Conservation (phyloP, 1,140 invertebrate species). For the Lucilia cuprina region DNA sequence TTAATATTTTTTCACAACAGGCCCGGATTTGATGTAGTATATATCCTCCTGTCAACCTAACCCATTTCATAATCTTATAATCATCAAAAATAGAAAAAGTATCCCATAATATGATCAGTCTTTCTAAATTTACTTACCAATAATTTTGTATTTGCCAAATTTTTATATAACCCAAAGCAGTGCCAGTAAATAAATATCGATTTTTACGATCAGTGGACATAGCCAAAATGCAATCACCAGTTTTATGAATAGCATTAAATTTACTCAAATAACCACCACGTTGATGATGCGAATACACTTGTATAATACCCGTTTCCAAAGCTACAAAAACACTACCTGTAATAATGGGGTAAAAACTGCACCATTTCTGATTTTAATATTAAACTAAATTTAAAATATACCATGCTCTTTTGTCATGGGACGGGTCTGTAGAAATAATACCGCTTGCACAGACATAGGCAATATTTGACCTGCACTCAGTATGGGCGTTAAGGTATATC, state of each 20-base stretch:
- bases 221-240: conserved; percentile 71
- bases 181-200: conserved; percentile 73
- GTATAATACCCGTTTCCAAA: conserved; percentile 72
- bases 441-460: conserved; percentile 65
- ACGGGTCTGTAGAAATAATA: conserved; percentile 67
- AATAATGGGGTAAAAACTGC: neutral
- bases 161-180: conserved; percentile 74
- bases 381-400: conserved; percentile 21
- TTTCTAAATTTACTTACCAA: conserved; percentile 47
- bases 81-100: too few species aligned
- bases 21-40: too few species aligned
- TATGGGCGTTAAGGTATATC: neutral
- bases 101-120: too few species aligned
- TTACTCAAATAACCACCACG: conserved; percentile 68
- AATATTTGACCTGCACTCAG: neutral
- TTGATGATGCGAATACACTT: conserved; percentile 77
- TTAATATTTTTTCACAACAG: too few species aligned
- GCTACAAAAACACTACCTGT: conserved; percentile 70
- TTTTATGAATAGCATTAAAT: conserved; percentile 71
- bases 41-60: too few species aligned
- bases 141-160: conserved; percentile 75
- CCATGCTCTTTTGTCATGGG: conserved; percentile 64
- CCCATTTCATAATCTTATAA: too few species aligned
- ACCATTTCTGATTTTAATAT: neutral
- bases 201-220: conserved; percentile 72